phyloP scores from a whole-genome alignment of 1,140 invertebrate genomes.

The Papilio polyxenes region DNA sequence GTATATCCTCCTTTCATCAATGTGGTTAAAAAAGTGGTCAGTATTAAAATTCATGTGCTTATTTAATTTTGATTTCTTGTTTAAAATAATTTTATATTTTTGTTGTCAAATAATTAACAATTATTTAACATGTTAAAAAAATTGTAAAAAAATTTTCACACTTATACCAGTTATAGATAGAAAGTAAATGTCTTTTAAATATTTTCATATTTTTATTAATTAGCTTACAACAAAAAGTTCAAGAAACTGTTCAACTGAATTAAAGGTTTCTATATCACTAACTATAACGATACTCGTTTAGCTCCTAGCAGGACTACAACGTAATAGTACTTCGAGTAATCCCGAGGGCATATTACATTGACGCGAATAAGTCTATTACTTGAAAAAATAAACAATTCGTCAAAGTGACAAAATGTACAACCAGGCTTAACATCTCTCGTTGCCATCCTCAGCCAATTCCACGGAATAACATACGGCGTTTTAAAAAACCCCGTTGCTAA shows the following conservation, averaged over 20 bases:
- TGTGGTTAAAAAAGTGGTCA: not conserved
- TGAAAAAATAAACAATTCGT: conserved; percentile 47
- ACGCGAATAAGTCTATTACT: conserved; percentile 24
- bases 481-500: conserved; percentile 54
- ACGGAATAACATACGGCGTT: conserved; percentile 60
- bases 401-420: conserved; percentile 54
- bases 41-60: not conserved
- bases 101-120: not conserved
- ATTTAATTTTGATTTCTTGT: not conserved
- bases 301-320: not conserved
- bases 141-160: not conserved
- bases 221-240: too few relatives aligned
- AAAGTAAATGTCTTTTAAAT: too few relatives aligned
- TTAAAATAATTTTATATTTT: not conserved
- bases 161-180: too few relatives aligned
- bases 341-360: not conserved
- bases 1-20: conserved; percentile 17
- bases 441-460: conserved; percentile 54
- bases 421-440: conserved; percentile 30
- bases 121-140: too few relatives aligned
- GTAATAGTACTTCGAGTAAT: conserved; percentile 10
- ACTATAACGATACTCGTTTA: not conserved
- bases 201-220: too few relatives aligned
- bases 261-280: too few relatives aligned
- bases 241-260: too few relatives aligned